Conservation (phyloP, 2,888 invertebrate genomes). For the Parascotia fuliginaria region DNA sequence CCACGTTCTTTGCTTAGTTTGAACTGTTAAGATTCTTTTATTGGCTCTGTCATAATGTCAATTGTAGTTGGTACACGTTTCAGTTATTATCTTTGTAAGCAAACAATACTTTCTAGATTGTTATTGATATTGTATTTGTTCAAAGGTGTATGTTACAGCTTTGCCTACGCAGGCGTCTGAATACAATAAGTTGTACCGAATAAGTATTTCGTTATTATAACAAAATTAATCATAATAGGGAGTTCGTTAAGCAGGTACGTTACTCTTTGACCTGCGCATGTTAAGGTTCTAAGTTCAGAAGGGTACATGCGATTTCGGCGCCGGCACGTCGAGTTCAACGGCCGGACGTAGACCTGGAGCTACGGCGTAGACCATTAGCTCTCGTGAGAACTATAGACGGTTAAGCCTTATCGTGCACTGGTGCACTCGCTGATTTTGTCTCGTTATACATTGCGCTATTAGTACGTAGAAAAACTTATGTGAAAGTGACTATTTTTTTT, state of each 20-base stretch:
- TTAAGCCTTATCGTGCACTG: conserved; percentile 37
- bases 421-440: conserved; percentile 35
- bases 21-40: conserved; percentile 11
- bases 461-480: background rate
- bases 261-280: conserved; percentile 67
- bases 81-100: background rate
- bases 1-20: conserved; percentile 34
- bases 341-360: conserved; percentile 80
- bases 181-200: background rate
- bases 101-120: no score
- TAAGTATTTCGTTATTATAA: background rate
- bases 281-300: conserved; percentile 65
- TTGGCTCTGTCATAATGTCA: conserved; percentile 5
- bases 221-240: conserved; percentile 14
- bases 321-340: conserved; percentile 68
- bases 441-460: conserved; percentile 6
- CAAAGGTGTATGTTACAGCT: background rate
- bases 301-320: conserved; percentile 73
- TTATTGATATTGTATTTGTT: background rate
- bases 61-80: conserved; percentile 1
- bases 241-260: conserved; percentile 56
- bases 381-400: conserved; percentile 44
- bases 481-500: conserved; percentile 4
- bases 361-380: conserved; percentile 73
- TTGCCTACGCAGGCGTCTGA: background rate